Percentiles rank a stretch among this genome's conserved stretches.
Conservation (phyloP, 2,113 vertebrate species). For the Notiomystis cincta region DNA sequence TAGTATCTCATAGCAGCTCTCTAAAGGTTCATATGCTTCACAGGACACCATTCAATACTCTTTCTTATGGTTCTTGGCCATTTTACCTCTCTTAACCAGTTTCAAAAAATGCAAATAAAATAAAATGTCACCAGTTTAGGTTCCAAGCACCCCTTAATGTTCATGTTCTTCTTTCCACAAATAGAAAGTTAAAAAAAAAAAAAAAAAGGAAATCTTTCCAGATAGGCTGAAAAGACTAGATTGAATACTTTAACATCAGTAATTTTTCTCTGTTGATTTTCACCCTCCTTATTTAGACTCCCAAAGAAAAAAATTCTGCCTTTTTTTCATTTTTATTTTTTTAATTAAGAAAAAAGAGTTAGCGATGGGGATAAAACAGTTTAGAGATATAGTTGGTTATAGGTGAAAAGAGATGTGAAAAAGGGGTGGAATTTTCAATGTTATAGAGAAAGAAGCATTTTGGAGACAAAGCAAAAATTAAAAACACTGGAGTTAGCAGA, state of each 20-base stretch:
- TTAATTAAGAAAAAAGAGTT: not conserved
- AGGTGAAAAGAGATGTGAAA: not conserved
- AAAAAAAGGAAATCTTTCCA: not conserved
- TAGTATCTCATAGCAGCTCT: not conserved
- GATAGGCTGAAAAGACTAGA: not conserved
- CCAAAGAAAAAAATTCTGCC: rapidly evolving
- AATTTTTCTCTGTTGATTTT: not conserved
- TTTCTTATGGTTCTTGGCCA: not conserved
- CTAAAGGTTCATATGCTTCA: not conserved
- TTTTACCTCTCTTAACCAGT: not conserved
- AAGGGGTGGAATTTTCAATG: not conserved
- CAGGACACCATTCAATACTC: not conserved
- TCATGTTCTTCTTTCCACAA: not conserved
- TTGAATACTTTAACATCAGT: not conserved
- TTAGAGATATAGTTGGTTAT: not conserved
- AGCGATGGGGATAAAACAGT: rapidly evolving
- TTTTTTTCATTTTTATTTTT: not conserved
- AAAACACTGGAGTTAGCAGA: not conserved
- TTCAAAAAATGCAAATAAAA: not conserved
- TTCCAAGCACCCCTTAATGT: not conserved
- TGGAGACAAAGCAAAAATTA: not conserved
- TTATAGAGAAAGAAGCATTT: not conserved
- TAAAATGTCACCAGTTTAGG: not conserved
- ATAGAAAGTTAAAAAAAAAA: not conserved
- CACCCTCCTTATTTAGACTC: not conserved